Evolutionary conservation across 2,888 invertebrate genomes (phyloP), one percentile per base, ranked within the genome.

Genomic region (Epistrophella euchroma): DNA sequence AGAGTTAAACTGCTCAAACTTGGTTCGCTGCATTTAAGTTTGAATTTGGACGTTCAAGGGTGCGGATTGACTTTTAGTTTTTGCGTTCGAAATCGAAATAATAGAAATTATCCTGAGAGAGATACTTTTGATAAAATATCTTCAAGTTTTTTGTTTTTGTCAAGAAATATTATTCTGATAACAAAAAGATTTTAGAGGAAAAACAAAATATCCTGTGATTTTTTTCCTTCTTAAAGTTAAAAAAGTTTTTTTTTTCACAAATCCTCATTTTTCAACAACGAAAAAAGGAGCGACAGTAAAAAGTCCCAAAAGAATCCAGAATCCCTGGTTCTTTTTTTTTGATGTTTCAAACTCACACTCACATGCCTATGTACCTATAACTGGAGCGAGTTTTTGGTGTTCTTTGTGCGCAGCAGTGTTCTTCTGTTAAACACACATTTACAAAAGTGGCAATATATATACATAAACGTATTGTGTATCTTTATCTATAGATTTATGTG

Each of bases 41-140:
- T 86, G 86, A 82, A 82, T 86, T 82, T 86, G 74, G 77, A 77
- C 86, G 86, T 86, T 86, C 86, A 82, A 86, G 86, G 82, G 86
- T 86, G 86, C 82, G 86, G 86, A 86, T 86, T 86, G 77, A 77
- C 77, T 86, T 82, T 77, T 47, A 74, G 71, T 86, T 86, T 82
- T 66, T 71, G 71, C 77, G 56, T 70, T 56, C 22, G 37, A 40
- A 55, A 32, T n/a, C 52, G 52, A 50, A 64, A 56, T 32, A 55
- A 56, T 43, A n/a, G n/a, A n/a, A n/a, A n/a, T n/a, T n/a, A 55
- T 56, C 43, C 66, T 43, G 19, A 43, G 11, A 37, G 37, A 43
- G 0, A 35, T 35, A 19, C 17, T 17, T 28, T 28, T 43, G 2
- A 43, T 7, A 58, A 56, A 35, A 50, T 40, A 50, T 50, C 10